phyloP scores from a whole-genome alignment of 1,140 invertebrate species.

The Aphidius ervi region DNA sequence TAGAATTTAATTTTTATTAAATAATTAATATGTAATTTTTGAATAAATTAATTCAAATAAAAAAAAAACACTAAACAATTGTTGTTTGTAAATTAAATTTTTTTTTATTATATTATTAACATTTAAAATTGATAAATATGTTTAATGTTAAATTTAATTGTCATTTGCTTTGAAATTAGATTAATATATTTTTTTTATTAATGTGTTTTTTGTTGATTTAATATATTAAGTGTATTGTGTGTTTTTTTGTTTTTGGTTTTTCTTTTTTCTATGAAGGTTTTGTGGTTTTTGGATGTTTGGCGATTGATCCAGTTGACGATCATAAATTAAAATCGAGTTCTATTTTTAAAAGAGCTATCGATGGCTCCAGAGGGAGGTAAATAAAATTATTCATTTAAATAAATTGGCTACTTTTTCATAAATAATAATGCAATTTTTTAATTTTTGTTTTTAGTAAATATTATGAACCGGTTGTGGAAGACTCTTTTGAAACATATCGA shows the following conservation, averaged over 20 bases:
- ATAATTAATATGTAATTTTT: no score
- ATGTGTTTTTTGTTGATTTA: not conserved
- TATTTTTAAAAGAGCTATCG: conserved; percentile 46
- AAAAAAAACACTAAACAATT: no score
- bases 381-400: not conserved
- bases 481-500: conserved; percentile 43
- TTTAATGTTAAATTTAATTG: no score
- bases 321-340: conserved; percentile 39
- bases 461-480: conserved; percentile 45
- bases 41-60: no score
- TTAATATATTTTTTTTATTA: no score
- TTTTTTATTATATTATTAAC: no score
- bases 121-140: no score
- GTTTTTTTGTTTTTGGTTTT: not conserved
- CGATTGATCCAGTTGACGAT: conserved; percentile 28
- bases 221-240: not conserved
- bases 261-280: conserved; percentile 3
- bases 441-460: conserved; percentile 36
- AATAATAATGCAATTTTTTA: not conserved
- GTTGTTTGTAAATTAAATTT: no score
- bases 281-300: conserved; percentile 31
- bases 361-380: conserved; percentile 30
- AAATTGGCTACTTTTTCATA: not conserved
- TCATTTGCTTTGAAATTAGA: no score
- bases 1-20: no score